Percentiles rank a stretch among this genome's conserved stretches.
These are phyloP conservation scores for Nowickia ferox DNA, from an alignment of 2,888 invertebrate genomes.

Conservation along the genomic window DNA sequence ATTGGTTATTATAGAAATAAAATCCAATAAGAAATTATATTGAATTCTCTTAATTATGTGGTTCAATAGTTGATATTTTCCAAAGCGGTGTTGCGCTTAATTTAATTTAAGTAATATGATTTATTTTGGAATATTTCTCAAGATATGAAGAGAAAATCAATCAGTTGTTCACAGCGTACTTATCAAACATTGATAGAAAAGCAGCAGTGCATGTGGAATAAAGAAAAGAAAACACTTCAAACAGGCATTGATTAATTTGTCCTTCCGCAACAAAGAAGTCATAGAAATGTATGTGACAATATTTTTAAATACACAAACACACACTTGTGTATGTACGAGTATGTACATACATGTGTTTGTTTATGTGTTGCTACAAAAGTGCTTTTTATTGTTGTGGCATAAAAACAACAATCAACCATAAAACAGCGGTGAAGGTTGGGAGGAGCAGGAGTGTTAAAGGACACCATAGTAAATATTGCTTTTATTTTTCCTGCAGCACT, in stretches of 20 bases:
- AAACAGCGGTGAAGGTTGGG: too few relatives aligned
- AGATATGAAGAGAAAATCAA: too few relatives aligned
- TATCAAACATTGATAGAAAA: background rate
- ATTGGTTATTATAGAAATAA: too few relatives aligned
- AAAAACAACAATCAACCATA: background rate
- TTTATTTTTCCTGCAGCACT: background rate
- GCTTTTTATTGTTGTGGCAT: background rate
- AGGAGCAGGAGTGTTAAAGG: background rate
- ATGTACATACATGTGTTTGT: background rate
- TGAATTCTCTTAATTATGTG: too few relatives aligned
- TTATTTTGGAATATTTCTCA: too few relatives aligned
- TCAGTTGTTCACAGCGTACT: too few relatives aligned
- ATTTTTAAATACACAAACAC: background rate
- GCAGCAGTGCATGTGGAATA: background rate
- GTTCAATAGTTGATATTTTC: too few relatives aligned
- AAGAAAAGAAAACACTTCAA: background rate
- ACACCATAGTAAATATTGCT: constrained; percentile 33
- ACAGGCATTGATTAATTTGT: background rate
- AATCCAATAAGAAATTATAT: too few relatives aligned
- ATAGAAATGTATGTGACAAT: constrained; percentile 1
- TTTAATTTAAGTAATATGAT: too few relatives aligned
- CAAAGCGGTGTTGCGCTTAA: too few relatives aligned
- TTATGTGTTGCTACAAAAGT: background rate
- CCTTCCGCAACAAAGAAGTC: background rate
- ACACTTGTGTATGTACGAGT: too few relatives aligned